A percentile compares a stretch with the other conserved stretches of the same genome.
phyloP scores from a whole-genome alignment of 2,113 vertebrate genomes.

The Hypocryptadius cinnamomeus region DNA sequence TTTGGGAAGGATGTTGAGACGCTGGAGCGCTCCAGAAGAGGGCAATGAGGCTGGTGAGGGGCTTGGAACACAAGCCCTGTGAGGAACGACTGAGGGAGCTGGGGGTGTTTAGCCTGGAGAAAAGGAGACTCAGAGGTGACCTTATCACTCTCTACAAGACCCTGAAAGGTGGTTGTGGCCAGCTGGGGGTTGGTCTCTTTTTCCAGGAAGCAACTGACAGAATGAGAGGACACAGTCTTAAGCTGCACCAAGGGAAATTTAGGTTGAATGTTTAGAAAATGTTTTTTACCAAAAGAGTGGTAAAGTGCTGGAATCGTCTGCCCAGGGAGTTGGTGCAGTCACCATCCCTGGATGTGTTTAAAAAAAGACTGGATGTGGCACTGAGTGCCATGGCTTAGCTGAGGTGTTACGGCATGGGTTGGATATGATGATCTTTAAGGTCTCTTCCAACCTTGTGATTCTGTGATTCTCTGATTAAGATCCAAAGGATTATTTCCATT shows the following conservation, averaged over 20 bases:
- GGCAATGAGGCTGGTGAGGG: no score
- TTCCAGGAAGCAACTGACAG: background rate
- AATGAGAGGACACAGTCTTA: background rate
- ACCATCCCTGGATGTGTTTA: no score
- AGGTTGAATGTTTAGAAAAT: background rate
- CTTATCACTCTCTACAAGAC: background rate
- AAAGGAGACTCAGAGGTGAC: background rate
- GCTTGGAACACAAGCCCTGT: background rate
- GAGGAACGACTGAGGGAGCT: background rate
- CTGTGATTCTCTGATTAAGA: background rate
- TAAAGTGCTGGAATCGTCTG: background rate
- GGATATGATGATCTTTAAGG: background rate
- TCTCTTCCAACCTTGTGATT: background rate
- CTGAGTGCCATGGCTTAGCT: background rate
- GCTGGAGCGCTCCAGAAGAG: background rate
- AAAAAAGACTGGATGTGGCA: background rate
- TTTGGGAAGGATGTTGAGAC: background rate
- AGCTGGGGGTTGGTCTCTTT: background rate
- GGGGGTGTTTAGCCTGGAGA: background rate
- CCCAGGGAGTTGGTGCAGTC: background rate
- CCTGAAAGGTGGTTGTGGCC: background rate
- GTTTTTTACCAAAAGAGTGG: background rate
- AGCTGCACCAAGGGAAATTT: background rate
- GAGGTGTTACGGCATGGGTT: background rate
- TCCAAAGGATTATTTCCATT: background rate